Evolutionary conservation across 2,888 invertebrate genomes (phyloP), one percentile per base, ranked within the genome.

Genomic region (Atrina japonica): DNA sequence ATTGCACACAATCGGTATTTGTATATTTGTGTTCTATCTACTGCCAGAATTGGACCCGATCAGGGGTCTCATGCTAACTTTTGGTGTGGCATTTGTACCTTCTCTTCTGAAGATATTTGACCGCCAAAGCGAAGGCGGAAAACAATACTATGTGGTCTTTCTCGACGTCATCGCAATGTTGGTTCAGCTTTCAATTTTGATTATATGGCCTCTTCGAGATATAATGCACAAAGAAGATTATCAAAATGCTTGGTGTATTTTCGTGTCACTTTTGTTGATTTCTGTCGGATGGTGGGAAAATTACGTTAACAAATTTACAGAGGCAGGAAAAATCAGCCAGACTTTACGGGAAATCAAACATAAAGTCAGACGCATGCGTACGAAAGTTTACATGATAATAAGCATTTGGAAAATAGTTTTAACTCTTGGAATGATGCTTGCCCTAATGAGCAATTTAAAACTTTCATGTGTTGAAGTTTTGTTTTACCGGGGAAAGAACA

Each of bases 281-380:
- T 98, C 98, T 0, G 93, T 96, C 45, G 96, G 96, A 27, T 98
- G 98, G 97, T 99, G 99, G 99, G 98, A 99, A 91, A 99, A 99
- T 91, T 99, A 96, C 88, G 96, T 97, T 0, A 95, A 96, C 69
- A 93, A 94, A 69, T 94, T 96, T 83, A 97, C 97, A 67, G 87
- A 93, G 93, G 50, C 92, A 96, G 83, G 95, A 95, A 84, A 49
- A 47, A 70, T 84, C 9, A 86, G 84, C 45, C 56, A 53, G 16
- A 70, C 76, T 63, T 83, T 83, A 74, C 84, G 58, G 63, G 94
- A 96, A 64, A 92, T 98, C 76, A 94, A 93, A 74, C 92, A 93
- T 65, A 94, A 95, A 65, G 92, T 98, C 75, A 94, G 93, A 65
- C 92, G 93, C 64, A 95, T 95, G 0, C 93, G 97, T 59, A 97